Conservation (phyloP, 2,113 vertebrate species). For the Nothocercus julius region DNA sequence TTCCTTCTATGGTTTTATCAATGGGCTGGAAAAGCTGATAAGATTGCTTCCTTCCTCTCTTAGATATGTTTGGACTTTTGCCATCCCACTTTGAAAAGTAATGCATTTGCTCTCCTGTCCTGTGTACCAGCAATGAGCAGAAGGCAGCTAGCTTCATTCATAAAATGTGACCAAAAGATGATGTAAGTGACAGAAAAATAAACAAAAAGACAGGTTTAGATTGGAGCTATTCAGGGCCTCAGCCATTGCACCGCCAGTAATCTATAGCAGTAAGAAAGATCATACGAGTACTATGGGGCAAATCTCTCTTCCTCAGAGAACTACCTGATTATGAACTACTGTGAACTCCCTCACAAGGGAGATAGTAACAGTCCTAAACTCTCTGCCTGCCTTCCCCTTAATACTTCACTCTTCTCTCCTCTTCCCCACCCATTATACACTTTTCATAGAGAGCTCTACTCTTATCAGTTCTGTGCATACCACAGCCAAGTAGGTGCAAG, state of each 20-base stretch:
- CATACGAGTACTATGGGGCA: background rate
- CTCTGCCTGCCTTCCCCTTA: background rate
- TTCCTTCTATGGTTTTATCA: conserved; percentile 79
- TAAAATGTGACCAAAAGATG: background rate
- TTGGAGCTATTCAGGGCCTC: background rate
- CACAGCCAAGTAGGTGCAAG: background rate
- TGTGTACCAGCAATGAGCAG: conserved; percentile 32
- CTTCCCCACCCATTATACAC: background rate
- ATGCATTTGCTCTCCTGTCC: conserved; percentile 63
- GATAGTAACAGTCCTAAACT: background rate
- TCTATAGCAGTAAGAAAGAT: background rate
- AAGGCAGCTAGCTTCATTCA: conserved; percentile 35
- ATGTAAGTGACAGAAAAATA: background rate
- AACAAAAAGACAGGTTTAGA: background rate
- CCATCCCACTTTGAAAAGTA: conserved; percentile 71
- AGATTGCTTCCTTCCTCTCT: conserved; percentile 79
- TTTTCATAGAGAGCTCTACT: background rate
- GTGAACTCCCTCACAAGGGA: background rate
- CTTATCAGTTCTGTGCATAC: conserved; percentile 2
- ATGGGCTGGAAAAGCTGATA: conserved; percentile 71
- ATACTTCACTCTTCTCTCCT: background rate
- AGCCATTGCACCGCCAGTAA: background rate
- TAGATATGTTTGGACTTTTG: conserved; percentile 71
- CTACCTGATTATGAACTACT: background rate
- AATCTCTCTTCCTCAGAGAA: background rate